These are phyloP conservation scores for Paracentrotus lividus DNA, from an alignment of 53 echinoderm and acorn worm species.

Conservation along the genomic window DNA sequence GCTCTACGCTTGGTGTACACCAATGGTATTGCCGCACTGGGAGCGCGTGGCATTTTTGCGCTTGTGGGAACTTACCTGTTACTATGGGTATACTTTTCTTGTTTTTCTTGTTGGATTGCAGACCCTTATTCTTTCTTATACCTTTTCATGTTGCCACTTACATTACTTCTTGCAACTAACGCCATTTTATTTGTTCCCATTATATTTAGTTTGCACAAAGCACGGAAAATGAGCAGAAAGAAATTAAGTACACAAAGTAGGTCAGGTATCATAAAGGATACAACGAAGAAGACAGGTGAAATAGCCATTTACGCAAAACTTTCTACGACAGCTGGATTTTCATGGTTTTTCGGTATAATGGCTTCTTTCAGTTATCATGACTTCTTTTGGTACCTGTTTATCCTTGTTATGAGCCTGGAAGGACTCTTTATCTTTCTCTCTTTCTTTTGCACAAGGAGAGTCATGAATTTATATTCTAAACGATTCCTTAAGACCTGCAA, in stretches of 20 bases:
- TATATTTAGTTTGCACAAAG: conserved; percentile 74
- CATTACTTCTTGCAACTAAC: conserved; percentile 74
- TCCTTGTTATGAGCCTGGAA: conserved; percentile 86
- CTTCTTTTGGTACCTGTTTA: conserved; percentile 89
- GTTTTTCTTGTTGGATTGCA: conserved; percentile 91
- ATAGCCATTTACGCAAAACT: conserved; percentile 82
- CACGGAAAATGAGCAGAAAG: background rate
- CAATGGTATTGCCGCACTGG: conserved; percentile 74
- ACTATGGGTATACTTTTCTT: conserved; percentile 84
- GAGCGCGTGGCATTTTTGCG: conserved; percentile 75
- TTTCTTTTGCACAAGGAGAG: conserved; percentile 88
- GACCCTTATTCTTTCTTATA: conserved; percentile 79
- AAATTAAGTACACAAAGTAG: conserved; percentile 30
- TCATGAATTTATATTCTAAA: conserved; percentile 71
- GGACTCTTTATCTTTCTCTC: conserved; percentile 89
- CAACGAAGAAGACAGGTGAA: conserved; percentile 51
- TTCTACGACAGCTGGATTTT: conserved; percentile 91
- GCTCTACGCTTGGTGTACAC: conserved; percentile 91
- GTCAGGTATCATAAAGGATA: conserved; percentile 20
- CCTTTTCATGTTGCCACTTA: conserved; percentile 83
- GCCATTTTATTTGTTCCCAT: conserved; percentile 75
- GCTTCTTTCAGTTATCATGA: conserved; percentile 74
- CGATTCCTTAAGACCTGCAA: conserved; percentile 3
- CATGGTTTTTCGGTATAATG: conserved; percentile 83
- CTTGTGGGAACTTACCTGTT: conserved; percentile 80